Evolutionary conservation across 2,113 vertebrate species (phyloP).

Genomic region (Castor canadensis): DNA sequence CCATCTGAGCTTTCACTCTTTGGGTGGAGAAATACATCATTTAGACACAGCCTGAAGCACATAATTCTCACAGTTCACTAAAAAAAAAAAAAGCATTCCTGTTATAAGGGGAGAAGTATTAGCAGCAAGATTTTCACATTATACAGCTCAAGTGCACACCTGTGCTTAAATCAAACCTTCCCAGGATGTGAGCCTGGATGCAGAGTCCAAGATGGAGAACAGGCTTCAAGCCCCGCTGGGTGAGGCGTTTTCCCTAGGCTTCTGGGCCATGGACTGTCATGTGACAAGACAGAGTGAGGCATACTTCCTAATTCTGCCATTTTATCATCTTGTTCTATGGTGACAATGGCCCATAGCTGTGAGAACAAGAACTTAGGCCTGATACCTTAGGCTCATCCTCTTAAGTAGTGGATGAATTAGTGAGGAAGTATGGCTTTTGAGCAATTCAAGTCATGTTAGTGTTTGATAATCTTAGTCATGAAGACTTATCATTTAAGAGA

Average conservation of each 20-base stretch:
- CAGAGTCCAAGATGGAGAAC: accelerated
- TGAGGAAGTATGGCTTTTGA: neutral
- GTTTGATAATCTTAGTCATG: neutral
- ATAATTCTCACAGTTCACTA: neutral
- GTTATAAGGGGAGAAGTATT: neutral
- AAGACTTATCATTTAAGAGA: neutral
- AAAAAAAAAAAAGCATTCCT: neutral
- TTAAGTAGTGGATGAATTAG: neutral
- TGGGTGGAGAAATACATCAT: conserved; percentile 48
- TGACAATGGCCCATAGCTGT: neutral
- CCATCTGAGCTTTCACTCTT: conserved; percentile 21
- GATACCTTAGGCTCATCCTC: too few relatives aligned
- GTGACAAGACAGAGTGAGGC: neutral
- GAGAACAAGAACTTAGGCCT: neutral
- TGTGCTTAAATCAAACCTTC: neutral
- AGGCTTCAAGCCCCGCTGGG: accelerated
- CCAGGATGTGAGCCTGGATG: neutral
- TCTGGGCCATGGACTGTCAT: neutral
- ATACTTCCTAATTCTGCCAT: accelerated
- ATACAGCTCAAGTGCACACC: neutral
- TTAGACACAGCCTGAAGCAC: conserved; percentile 50
- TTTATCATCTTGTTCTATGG: accelerated
- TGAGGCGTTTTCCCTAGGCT: accelerated
- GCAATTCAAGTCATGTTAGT: neutral
- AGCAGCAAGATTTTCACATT: neutral